phyloP scores from a whole-genome alignment of 2,113 vertebrate genomes.

The Oophaga pumilio region DNA sequence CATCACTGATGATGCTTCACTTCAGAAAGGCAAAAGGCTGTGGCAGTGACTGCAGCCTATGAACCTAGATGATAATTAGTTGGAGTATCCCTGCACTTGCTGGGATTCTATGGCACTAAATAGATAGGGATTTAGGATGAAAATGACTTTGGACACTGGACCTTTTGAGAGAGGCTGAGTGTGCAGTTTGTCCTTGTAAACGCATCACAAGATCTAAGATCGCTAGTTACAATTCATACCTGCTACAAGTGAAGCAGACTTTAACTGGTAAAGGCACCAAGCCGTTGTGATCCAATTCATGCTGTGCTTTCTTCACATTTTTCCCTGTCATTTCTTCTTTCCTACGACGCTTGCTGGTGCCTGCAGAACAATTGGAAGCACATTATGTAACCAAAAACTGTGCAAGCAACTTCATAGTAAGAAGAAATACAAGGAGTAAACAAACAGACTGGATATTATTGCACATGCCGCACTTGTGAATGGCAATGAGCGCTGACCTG shows the following conservation, averaged over 20 bases:
- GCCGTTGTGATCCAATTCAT: constrained; percentile 94
- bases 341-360: constrained; percentile 93
- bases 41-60: no score
- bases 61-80: no score
- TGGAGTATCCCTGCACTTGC: no score
- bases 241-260: constrained; percentile 95
- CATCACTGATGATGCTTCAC: no score
- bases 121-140: no score
- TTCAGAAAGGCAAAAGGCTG: no score
- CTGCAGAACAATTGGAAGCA: constrained; percentile 67
- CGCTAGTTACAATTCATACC: constrained; percentile 68
- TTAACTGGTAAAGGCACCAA: constrained; percentile 93
- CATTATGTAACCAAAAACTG: not conserved
- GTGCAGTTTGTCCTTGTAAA: no score
- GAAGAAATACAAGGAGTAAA: not conserved
- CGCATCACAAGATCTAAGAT: no score
- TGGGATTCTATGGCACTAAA: no score
- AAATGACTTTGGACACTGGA: no score
- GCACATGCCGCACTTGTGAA: not conserved
- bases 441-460: not conserved
- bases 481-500: constrained; percentile 75
- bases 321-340: constrained; percentile 94
- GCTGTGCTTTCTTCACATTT: constrained; percentile 91
- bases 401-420: not conserved
- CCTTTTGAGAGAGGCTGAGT: no score